Evolutionary conservation across 1,140 invertebrate genomes (phyloP).

Genomic region (Zaprionus tsacasi): DNA sequence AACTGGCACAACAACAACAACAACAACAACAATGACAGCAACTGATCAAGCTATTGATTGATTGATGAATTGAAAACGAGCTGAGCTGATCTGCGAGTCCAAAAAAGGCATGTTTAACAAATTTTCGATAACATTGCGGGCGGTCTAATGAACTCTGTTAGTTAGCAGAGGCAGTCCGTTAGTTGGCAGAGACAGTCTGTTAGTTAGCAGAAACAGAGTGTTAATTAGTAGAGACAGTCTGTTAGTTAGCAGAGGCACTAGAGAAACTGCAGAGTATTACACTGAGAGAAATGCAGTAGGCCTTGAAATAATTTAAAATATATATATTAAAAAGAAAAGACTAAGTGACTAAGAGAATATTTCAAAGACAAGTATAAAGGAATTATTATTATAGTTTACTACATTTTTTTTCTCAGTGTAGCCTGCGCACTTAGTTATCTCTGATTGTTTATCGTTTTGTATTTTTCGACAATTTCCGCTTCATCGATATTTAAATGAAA

Average conservation of each 20-base stretch:
- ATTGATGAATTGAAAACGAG: constrained; percentile 37
- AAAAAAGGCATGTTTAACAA: constrained; percentile 34
- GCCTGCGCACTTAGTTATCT: neutral
- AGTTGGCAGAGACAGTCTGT: no score
- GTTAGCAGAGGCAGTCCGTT: constrained; percentile 22
- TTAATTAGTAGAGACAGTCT: no score
- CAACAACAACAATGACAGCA: neutral
- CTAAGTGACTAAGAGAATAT: no score
- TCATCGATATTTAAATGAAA: constrained; percentile 38
- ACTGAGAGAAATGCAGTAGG: constrained; percentile 1
- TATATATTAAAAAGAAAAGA: no score
- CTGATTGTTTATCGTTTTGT: neutral
- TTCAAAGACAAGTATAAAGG: no score
- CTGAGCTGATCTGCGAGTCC: constrained; percentile 2
- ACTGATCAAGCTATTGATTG: constrained; percentile 45
- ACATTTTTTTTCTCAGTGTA: neutral
- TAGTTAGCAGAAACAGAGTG: no score
- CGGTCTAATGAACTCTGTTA: constrained; percentile 62
- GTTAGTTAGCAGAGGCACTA: no score
- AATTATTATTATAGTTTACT: no score
- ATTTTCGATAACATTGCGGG: constrained; percentile 43
- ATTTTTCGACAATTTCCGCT: constrained; percentile 3
- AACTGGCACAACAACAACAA: constrained; percentile 30
- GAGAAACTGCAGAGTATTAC: neutral
- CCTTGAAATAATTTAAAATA: neutral